Evolutionary conservation across 2,797 vertebrate species (phyloP), one percentile per base, ranked within the genome.

Genomic region (Dendrocincla fuliginosa): DNA sequence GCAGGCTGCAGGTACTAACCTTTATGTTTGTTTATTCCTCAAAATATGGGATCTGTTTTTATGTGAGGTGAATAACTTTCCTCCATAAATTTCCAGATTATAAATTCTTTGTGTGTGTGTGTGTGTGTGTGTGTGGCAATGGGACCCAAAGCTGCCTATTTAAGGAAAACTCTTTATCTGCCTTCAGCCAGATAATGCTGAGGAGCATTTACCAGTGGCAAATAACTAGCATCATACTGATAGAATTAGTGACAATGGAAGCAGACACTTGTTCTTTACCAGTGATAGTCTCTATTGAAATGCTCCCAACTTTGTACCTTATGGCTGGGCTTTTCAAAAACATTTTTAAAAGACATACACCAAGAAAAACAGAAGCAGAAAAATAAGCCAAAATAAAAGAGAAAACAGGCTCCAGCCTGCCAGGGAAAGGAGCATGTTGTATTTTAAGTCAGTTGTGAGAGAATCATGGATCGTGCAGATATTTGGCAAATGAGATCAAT

Each of bases 401-500:
- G 24, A 59, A 64, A 84, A 27, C 8, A 53, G n/a, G 37, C 13
- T 88, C 11, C 28, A 77, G 27, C n/a, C 49, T 71, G 25, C 13
- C 52, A 64, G 44, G 10, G 16, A 75, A 82, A 69, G 47, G 32
- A 84, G 16, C 9, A 33, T 19, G n/a, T 22, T 84, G 19, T 47
- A 18, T 10, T 64, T 70, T 74, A 70, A 89, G 69, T 57, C 46
- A 47, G 27, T 44, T 74, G 37, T 47, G 28, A 87, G 55, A 41
- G 15, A 83, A 71, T 67, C 75, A 16, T 12, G 55, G 68, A 47
- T 84, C 77, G 33, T 67, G 74, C 0, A 0, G 20, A 46, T 92
- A 63, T 82, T 90, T 70, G 67, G 73, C 67, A 92, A 89, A 71
- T 91, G 30, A 83, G 49, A 95, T 94, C 90, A 77, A 92, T 91